These are phyloP conservation scores for Tetropium fuscum DNA, from an alignment of 2,888 invertebrate genomes.

Conservation along the genomic window DNA sequence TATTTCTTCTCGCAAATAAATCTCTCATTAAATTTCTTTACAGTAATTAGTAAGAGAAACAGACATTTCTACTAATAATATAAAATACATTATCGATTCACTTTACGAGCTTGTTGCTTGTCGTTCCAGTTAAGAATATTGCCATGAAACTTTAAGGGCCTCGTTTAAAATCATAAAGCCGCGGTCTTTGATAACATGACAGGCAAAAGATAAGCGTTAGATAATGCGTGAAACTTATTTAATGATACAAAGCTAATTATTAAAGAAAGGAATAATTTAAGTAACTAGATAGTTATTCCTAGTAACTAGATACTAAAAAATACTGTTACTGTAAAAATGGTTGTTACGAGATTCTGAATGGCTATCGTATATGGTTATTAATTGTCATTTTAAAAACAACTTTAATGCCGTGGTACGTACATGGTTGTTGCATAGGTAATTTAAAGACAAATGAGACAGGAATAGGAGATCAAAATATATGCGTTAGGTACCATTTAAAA, in stretches of 20 bases:
- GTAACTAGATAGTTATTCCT: neutral
- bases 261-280: neutral
- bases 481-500: too few species aligned
- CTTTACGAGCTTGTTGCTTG: constrained; percentile 25
- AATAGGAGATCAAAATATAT: too few species aligned
- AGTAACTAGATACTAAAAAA: neutral
- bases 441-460: too few species aligned
- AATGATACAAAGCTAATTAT: neutral
- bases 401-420: too few species aligned
- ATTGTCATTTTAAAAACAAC: too few species aligned
- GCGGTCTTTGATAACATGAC: constrained; percentile 7
- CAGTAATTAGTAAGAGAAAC: constrained; percentile 5
- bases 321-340: too few species aligned
- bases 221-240: constrained; percentile 12
- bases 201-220: constrained; percentile 12
- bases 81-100: constrained; percentile 26
- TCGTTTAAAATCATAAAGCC: constrained; percentile 9
- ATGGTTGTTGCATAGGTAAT: too few species aligned
- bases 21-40: constrained; percentile 17
- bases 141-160: constrained; percentile 16
- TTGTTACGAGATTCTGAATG: too few species aligned
- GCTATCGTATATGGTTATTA: too few species aligned
- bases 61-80: constrained; percentile 23
- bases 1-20: too few species aligned
- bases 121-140: constrained; percentile 20